These are phyloP conservation scores for Rhinoderma darwinii DNA, from an alignment of 2,113 vertebrate species.

Conservation along the genomic window DNA sequence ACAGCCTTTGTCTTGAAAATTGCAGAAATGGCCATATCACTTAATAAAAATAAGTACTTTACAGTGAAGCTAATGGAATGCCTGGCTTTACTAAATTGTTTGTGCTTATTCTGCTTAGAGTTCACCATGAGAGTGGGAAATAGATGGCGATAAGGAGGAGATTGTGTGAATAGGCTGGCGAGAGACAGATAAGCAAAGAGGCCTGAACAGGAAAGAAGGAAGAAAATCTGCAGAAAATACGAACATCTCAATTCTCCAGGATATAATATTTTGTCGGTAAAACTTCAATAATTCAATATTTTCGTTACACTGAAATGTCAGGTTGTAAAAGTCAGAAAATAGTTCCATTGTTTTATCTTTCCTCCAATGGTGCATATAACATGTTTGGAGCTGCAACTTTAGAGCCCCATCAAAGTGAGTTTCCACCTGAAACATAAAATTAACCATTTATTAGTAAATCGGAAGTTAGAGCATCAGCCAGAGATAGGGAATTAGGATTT, in stretches of 20 bases:
- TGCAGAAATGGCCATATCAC: slow-evolving; percentile 18
- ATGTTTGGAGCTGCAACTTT: no score
- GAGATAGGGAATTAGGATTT: no score
- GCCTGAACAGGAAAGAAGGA: background rate
- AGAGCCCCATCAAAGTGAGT: no score
- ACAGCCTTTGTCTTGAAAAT: background rate
- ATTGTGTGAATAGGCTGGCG: background rate
- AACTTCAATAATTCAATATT: no score
- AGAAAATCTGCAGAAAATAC: background rate
- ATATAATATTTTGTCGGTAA: background rate
- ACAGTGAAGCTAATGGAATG: background rate
- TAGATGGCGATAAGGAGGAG: slow-evolving; percentile 35
- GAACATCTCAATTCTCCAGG: background rate
- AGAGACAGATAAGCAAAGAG: slow-evolving; percentile 11
- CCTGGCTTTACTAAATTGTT: background rate
- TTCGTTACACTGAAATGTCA: no score
- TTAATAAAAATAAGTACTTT: slow-evolving; percentile 1
- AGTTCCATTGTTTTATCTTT: no score
- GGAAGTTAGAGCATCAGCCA: no score
- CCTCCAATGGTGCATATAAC: no score
- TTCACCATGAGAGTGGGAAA: slow-evolving; percentile 15
- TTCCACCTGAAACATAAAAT: no score
- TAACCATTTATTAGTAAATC: no score
- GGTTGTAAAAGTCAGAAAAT: no score
- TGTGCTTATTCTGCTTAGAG: slow-evolving; percentile 9